Evolutionary conservation across 2,797 vertebrate genomes (phyloP).

Genomic region (Alectoris magna): DNA sequence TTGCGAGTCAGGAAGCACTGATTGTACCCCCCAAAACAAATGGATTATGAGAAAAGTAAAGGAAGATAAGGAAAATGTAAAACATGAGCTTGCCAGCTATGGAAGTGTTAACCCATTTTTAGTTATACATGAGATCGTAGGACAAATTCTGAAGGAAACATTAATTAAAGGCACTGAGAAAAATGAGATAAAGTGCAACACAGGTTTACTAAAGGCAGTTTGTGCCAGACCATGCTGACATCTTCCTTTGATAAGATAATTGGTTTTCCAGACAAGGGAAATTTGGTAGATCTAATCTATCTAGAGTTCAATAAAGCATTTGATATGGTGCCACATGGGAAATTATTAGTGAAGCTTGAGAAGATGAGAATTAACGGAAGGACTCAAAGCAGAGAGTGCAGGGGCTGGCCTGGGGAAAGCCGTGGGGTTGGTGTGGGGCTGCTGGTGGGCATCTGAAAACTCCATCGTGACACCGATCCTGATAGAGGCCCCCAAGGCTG

Average conservation of each 20-base stretch:
- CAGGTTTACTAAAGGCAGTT: slow-evolving; percentile 67
- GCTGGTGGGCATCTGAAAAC: rapidly evolving
- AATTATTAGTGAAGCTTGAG: slow-evolving; percentile 56
- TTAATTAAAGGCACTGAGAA: slow-evolving; percentile 62
- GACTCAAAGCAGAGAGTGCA: not conserved
- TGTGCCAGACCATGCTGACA: slow-evolving; percentile 63
- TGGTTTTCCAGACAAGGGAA: slow-evolving; percentile 71
- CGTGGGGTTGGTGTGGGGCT: rapidly evolving
- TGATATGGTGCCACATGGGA: slow-evolving; percentile 63
- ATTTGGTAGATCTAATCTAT: slow-evolving; percentile 72
- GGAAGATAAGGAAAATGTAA: slow-evolving; percentile 16
- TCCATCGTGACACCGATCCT: rapidly evolving
- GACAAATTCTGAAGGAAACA: slow-evolving; percentile 55
- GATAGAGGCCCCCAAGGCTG: not conserved
- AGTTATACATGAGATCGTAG: not conserved
- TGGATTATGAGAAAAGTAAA: not conserved
- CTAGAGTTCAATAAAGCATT: slow-evolving; percentile 69
- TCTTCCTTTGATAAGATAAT: slow-evolving; percentile 73
- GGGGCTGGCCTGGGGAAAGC: not conserved
- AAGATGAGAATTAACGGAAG: slow-evolving; percentile 56
- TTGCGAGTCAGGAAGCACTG: not conserved
- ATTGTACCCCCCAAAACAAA: not conserved
- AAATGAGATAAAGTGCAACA: slow-evolving; percentile 63
- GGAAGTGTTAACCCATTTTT: not conserved
- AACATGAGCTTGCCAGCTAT: not conserved